Evolutionary conservation across 2,113 vertebrate species (phyloP).

Genomic region (Cromileptes altivelis): DNA sequence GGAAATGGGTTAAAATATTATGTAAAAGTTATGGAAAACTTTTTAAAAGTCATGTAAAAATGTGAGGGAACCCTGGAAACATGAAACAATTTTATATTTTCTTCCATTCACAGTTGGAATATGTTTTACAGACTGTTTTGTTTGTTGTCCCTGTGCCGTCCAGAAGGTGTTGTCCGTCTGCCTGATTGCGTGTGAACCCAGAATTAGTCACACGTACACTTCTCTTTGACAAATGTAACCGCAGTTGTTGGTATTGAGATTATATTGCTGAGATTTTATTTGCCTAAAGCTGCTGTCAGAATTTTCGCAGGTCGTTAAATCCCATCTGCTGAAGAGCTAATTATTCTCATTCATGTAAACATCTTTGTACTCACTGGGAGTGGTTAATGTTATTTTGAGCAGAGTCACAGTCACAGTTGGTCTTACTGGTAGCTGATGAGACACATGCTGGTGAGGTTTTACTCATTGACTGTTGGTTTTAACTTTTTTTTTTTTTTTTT

Average conservation of each 20-base stretch:
- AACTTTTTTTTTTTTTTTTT: neutral
- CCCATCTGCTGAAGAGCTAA: constrained; percentile 22
- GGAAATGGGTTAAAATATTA: too few relatives aligned
- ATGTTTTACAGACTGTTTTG: too few relatives aligned
- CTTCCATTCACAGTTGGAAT: too few relatives aligned
- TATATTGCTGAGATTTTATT: constrained; percentile 56
- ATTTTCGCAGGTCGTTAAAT: neutral
- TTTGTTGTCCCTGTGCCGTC: too few relatives aligned
- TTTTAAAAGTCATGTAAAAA: too few relatives aligned
- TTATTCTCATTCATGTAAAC: constrained; percentile 5
- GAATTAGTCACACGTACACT: constrained; percentile 15
- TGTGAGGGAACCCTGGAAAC: too few relatives aligned
- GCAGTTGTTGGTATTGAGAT: constrained; percentile 44
- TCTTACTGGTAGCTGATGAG: constrained; percentile 3
- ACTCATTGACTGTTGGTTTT: constrained; percentile 2
- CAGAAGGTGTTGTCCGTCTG: too few relatives aligned
- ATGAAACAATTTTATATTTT: too few relatives aligned
- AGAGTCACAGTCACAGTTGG: constrained; percentile 24
- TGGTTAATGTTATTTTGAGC: neutral
- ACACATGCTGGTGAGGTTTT: neutral
- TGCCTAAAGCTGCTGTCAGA: constrained; percentile 51
- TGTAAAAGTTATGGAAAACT: too few relatives aligned
- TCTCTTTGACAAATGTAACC: neutral
- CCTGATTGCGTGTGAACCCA: too few relatives aligned
- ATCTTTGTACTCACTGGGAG: neutral